Conservation (phyloP, 2,113 vertebrate genomes). For the Corythornis cristatus region DNA sequence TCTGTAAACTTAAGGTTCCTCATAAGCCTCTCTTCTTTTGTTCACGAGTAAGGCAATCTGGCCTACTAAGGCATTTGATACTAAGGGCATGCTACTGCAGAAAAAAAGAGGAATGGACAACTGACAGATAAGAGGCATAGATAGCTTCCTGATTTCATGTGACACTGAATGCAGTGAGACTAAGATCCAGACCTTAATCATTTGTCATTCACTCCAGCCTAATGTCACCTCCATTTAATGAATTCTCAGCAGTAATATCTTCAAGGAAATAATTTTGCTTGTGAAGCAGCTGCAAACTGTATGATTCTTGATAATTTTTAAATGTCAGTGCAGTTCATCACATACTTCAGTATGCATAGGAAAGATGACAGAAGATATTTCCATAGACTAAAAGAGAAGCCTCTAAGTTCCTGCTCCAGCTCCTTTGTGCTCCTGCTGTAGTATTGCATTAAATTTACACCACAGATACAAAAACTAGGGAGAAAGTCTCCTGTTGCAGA, state of each 20-base stretch:
- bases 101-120: background rate
- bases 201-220: background rate
- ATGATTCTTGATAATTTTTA: background rate
- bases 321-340: background rate
- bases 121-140: background rate
- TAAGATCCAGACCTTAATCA: background rate
- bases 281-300: background rate
- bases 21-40: background rate
- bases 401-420: fast-evolving
- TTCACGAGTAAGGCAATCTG: background rate
- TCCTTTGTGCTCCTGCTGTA: background rate
- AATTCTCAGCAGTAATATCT: background rate
- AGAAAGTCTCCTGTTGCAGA: background rate
- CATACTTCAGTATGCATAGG: background rate
- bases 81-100: background rate
- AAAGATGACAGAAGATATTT: background rate
- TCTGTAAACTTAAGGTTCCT: background rate
- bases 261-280: background rate
- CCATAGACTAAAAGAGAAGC: background rate
- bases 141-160: background rate
- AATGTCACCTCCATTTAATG: background rate
- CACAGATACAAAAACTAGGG: background rate
- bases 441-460: background rate
- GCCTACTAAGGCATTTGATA: background rate
- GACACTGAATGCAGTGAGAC: background rate